Percentiles rank a stretch among this genome's conserved stretches.
Evolutionary conservation across 1,140 invertebrate species (phyloP).

Genomic region (Ceratina australensis): DNA sequence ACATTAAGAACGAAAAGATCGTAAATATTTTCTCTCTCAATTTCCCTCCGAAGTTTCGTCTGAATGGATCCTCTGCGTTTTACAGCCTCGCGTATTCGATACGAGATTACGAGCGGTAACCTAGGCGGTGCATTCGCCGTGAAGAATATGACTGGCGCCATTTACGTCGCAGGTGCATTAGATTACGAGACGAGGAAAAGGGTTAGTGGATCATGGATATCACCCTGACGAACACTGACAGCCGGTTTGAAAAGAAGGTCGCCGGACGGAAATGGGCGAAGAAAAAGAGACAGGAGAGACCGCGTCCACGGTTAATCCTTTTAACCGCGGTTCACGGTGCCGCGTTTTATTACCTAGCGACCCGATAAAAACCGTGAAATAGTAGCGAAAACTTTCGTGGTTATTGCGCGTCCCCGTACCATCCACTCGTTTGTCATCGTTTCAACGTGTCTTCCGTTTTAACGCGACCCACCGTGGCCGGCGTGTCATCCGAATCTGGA

Average conservation of each 20-base stretch:
- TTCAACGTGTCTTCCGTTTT: slow-evolving; percentile 15
- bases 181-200: slow-evolving; percentile 95
- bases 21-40: neutral
- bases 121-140: slow-evolving; percentile 98
- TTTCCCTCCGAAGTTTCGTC: neutral
- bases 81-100: slow-evolving; percentile 98
- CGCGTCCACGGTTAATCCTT: slow-evolving; percentile 18
- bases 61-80: slow-evolving; percentile 63
- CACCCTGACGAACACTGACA: neutral
- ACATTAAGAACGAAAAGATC: no score
- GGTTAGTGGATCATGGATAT: slow-evolving; percentile 79
- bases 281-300: neutral
- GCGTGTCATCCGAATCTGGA: neutral
- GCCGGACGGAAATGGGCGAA: neutral
- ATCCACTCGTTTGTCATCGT: neutral
- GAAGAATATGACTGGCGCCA: slow-evolving; percentile 97
- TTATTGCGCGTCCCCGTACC: neutral
- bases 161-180: slow-evolving; percentile 96
- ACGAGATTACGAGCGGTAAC: slow-evolving; percentile 99
- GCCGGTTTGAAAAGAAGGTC: neutral
- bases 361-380: slow-evolving; percentile 10
- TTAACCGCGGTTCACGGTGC: slow-evolving; percentile 1
- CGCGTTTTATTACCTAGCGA: slow-evolving; percentile 9
- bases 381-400: slow-evolving; percentile 3
- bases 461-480: neutral